Conservation (phyloP, 1,140 invertebrate species). For the Theocolax elegans region DNA sequence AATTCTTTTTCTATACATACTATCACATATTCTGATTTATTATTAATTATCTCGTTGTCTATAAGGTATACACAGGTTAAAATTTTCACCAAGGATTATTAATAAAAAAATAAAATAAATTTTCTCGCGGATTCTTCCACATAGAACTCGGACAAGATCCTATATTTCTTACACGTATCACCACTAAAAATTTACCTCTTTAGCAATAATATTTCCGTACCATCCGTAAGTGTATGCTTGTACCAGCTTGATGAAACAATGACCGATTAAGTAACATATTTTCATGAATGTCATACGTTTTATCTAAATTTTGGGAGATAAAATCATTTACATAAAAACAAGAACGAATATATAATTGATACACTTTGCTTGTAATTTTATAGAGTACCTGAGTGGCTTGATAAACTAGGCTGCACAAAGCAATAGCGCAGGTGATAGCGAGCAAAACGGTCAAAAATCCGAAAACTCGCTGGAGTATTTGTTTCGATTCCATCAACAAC, state of each 20-base stretch:
- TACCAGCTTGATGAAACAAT: slow-evolving; percentile 4
- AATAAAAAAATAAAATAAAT: too few relatives aligned
- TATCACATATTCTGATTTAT: too few relatives aligned
- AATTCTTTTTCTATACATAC: too few relatives aligned
- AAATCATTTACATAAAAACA: too few relatives aligned
- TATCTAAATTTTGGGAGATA: not conserved
- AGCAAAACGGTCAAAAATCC: slow-evolving; percentile 46
- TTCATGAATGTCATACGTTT: not conserved
- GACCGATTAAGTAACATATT: not conserved
- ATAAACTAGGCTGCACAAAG: slow-evolving; percentile 49
- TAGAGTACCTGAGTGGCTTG: slow-evolving; percentile 49
- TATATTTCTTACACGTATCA: too few relatives aligned
- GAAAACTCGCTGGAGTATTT: slow-evolving; percentile 45
- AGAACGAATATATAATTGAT: too few relatives aligned
- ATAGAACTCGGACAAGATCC: too few relatives aligned
- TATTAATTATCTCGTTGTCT: too few relatives aligned
- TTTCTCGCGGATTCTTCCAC: too few relatives aligned
- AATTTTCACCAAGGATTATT: too few relatives aligned
- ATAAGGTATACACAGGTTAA: too few relatives aligned
- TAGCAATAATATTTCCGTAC: slow-evolving; percentile 21
- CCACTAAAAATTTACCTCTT: slow-evolving; percentile 34
- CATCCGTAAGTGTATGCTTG: slow-evolving; percentile 28
- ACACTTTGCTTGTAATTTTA: too few relatives aligned
- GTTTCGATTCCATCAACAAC: slow-evolving; percentile 35
- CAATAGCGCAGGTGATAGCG: slow-evolving; percentile 44